phyloP scores from a whole-genome alignment of 2,113 vertebrate species.

The Prunella fulvescens region DNA sequence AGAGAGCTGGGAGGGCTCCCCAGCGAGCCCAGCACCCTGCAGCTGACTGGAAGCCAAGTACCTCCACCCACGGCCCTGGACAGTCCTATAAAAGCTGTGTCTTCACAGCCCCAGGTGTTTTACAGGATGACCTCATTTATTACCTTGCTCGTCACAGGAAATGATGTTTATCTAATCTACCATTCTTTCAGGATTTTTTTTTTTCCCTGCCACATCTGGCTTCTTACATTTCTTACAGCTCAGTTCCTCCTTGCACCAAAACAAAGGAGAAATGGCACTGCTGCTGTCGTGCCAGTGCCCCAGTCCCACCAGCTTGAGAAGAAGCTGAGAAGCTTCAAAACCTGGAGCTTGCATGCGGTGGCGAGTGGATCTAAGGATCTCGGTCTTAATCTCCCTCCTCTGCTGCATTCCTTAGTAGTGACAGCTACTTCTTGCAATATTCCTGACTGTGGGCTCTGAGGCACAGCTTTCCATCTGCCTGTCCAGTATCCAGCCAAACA shows the following conservation, averaged over 20 bases:
- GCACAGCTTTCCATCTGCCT: slow-evolving; percentile 16
- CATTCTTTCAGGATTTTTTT: background rate
- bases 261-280: background rate
- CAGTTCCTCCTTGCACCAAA: background rate
- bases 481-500: slow-evolving; percentile 26
- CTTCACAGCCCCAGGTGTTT: slow-evolving; percentile 22
- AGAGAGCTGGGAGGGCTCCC: background rate
- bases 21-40: background rate
- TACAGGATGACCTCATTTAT: slow-evolving; percentile 39
- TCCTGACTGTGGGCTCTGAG: slow-evolving; percentile 7
- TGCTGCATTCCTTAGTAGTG: slow-evolving; percentile 20
- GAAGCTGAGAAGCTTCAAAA: background rate
- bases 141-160: slow-evolving; percentile 53
- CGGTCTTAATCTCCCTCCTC: background rate
- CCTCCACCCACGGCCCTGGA: background rate
- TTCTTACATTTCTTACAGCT: background rate
- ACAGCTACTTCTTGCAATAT: slow-evolving; percentile 1
- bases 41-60: background rate
- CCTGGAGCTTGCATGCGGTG: background rate
- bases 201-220: background rate
- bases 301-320: accelerated
- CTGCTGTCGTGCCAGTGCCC: background rate
- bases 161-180: slow-evolving; percentile 55
- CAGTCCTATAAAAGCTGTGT: background rate
- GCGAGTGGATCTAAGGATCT: background rate